phyloP scores from a whole-genome alignment of 92 coral and sea anemone species.

The Parazoanthus swiftii region DNA sequence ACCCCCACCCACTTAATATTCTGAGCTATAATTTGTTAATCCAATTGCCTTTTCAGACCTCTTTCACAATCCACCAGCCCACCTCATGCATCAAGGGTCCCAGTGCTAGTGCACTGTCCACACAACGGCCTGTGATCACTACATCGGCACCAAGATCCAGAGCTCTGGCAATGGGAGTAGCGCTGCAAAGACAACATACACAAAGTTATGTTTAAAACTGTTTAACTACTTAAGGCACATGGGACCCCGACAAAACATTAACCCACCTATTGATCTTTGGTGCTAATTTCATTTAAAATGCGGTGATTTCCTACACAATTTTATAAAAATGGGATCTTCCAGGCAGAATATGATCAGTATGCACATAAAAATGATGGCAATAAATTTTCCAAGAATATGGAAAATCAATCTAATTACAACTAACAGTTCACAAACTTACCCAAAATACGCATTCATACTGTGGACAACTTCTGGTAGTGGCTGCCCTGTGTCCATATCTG shows the following conservation, averaged over 20 bases:
- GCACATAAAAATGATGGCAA: not conserved
- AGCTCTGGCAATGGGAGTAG: constrained; percentile 91
- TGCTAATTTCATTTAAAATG: too few species aligned
- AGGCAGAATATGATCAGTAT: not conserved
- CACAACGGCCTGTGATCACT: constrained; percentile 97
- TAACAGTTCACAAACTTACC: constrained; percentile 49
- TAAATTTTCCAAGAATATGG: not conserved
- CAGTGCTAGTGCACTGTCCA: constrained; percentile 90
- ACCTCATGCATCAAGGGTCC: constrained; percentile 81
- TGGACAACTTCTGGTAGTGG: constrained; percentile 72
- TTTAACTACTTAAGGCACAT: not conserved
- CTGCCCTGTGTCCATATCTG: constrained; percentile 74
- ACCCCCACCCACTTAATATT: too few species aligned
- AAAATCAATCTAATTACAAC: too few species aligned
- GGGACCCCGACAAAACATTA: too few species aligned
- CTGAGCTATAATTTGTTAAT: not conserved
- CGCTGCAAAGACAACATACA: constrained; percentile 49
- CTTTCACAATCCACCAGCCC: not conserved
- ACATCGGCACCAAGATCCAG: constrained; percentile 93
- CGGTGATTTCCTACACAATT: too few species aligned
- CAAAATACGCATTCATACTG: constrained; percentile 96
- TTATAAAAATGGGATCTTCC: too few species aligned
- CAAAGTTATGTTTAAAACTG: too few species aligned
- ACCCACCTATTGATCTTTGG: too few species aligned
- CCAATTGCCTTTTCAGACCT: not conserved